Percentiles rank a stretch among this genome's conserved stretches.
These are phyloP conservation scores for Parnassius smintheus DNA, from an alignment of 2,888 invertebrate genomes.

Conservation along the genomic window DNA sequence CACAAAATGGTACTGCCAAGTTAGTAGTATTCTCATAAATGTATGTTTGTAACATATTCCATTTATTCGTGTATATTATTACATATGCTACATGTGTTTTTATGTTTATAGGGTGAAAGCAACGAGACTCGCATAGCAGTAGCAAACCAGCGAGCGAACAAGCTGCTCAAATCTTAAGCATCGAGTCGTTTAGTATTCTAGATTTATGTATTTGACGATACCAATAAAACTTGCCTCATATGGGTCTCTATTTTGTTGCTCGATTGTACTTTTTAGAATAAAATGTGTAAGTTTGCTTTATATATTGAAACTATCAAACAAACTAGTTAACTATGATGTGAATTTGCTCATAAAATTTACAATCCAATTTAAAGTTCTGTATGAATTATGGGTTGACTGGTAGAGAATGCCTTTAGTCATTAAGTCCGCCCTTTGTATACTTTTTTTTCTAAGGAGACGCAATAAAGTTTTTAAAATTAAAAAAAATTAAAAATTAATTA, in stretches of 20 bases:
- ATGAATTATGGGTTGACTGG: too few relatives aligned
- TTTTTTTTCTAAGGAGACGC: too few relatives aligned
- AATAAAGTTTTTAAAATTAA: too few relatives aligned
- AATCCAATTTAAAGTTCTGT: not conserved
- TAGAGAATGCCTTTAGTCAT: too few relatives aligned
- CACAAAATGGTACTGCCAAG: not conserved
- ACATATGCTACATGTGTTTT: not conserved
- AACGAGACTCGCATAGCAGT: constrained; percentile 94
- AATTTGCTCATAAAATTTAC: too few relatives aligned
- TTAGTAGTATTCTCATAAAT: too few relatives aligned
- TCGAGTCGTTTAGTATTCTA: constrained; percentile 4
- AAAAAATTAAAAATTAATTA: too few relatives aligned
- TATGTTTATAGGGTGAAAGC: constrained; percentile 85
- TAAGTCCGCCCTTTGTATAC: too few relatives aligned
- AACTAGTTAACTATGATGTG: too few relatives aligned
- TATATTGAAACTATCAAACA: too few relatives aligned
- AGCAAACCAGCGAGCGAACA: constrained; percentile 94
- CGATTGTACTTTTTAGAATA: not conserved
- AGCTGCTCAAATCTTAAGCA: constrained; percentile 88
- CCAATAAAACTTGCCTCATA: constrained; percentile 1
- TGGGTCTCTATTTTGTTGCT: not conserved
- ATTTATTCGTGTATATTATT: too few relatives aligned
- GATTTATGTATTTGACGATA: constrained; percentile 22
- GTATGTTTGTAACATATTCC: too few relatives aligned
- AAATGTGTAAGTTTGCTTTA: not conserved